A percentile compares a stretch with the other conserved stretches of the same genome.
Conservation (phyloP, 2,113 vertebrate genomes). For the Halichoerus grypus region DNA sequence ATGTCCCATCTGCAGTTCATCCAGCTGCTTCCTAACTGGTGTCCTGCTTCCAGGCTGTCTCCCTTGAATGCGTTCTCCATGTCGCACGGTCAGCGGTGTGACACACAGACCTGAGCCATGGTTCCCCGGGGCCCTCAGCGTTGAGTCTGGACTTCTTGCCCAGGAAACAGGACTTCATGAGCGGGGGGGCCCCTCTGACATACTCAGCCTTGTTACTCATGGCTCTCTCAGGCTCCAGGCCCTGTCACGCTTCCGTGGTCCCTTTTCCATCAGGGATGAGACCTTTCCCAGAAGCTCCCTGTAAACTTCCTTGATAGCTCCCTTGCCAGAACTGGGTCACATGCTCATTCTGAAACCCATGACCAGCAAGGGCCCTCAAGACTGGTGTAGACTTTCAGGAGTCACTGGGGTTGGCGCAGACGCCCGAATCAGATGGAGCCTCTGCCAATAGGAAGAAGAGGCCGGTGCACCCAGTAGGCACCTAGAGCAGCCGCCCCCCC, state of each 20-base stretch:
- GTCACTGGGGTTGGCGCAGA: neutral
- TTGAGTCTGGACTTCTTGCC: neutral
- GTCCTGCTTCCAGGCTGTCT: neutral
- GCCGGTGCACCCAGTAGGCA: too few species aligned
- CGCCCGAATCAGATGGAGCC: neutral
- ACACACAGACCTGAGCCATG: neutral
- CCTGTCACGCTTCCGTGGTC: neutral
- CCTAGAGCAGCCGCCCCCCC: accelerated
- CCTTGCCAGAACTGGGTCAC: neutral
- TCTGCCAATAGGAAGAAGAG: neutral
- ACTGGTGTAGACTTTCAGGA: neutral
- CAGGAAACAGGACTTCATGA: accelerated
- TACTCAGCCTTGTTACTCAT: neutral
- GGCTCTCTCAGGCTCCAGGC: too few species aligned
- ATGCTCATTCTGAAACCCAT: neutral
- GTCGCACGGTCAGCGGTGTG: neutral
- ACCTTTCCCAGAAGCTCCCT: neutral
- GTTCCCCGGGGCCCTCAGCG: accelerated
- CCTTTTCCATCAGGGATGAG: neutral
- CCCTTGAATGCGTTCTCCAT: neutral
- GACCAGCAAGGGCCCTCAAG: neutral
- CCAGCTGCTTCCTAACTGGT: neutral
- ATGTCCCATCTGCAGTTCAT: too few species aligned
- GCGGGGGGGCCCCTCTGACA: accelerated
- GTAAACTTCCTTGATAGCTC: neutral